Percentiles rank a stretch among this genome's conserved stretches.
These are phyloP conservation scores for Stegana nigrithorax DNA, from an alignment of 2,888 invertebrate genomes.

Conservation along the genomic window DNA sequence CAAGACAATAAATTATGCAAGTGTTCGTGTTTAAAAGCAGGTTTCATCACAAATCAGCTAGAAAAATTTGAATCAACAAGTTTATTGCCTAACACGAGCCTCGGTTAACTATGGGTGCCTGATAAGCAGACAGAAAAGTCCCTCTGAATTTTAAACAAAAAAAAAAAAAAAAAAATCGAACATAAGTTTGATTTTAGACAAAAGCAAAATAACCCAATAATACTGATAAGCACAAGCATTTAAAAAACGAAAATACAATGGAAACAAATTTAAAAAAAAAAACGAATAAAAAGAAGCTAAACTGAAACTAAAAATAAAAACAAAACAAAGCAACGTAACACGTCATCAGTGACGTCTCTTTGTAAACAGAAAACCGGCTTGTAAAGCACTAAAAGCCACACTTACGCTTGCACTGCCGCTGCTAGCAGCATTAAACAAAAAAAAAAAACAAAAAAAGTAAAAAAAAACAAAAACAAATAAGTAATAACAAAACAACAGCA, in stretches of 20 bases:
- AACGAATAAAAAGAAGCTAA: too few relatives aligned
- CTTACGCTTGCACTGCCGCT: neutral
- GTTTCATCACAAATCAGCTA: too few relatives aligned
- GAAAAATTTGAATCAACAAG: too few relatives aligned
- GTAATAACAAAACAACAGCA: neutral
- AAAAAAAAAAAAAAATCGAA: neutral
- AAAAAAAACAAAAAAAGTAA: neutral
- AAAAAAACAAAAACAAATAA: neutral
- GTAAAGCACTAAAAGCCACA: neutral
- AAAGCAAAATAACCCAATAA: too few relatives aligned
- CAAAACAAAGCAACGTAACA: neutral
- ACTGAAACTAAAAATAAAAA: neutral
- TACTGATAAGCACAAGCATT: neutral
- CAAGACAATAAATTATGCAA: too few relatives aligned
- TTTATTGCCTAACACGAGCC: too few relatives aligned
- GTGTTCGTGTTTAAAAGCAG: too few relatives aligned
- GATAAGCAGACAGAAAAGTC: too few relatives aligned
- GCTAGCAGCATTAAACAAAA: neutral
- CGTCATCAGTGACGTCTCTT: neutral
- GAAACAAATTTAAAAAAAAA: neutral
- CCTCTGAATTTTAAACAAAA: too few relatives aligned
- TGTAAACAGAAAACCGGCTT: neutral
- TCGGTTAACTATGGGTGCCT: too few relatives aligned
- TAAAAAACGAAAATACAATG: neutral
- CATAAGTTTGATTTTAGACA: too few relatives aligned